Base-by-base conservation (phyloP, 2,888 invertebrate genomes). In the Sphecodes monilicornis region DNA sequence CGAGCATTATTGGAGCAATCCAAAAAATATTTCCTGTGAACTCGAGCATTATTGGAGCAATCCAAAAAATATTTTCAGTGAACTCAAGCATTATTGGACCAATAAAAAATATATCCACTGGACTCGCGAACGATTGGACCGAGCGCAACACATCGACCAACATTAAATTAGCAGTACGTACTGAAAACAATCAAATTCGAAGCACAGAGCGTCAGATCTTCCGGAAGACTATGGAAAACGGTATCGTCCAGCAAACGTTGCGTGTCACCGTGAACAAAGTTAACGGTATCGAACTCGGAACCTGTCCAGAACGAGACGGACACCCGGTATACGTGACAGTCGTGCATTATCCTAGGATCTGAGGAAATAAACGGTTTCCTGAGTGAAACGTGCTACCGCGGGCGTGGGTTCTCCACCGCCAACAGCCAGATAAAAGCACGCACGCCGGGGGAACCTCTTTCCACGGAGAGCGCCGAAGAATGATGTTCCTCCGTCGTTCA, bases 351-450 rank as follows among this genome's bases (percentile, higher is more conserved):
- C 90, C 86, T 71, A 76, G 86, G 85, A 90, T 90, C 90, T 86
- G 78, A 88, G 89, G 89, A 89, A 90, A 89, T 87, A 90, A 90
- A 91, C 90, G 88, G 90, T 90, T 91, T 90, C 90, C 88, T 88
- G 90, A 87, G 88, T 89, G 90, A 90, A 90, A 90, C 89, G 89
- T 84, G 89, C 84, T 76, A 80, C 73, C 22, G 84, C 82, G 76
- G 81, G 79, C 78, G 84, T 81, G 79, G 82, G 87, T 78, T 68
- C 85, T 78, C 80, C 78, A 69, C 76, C 76, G 26, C 16, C 57
- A 29, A 82, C 82, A 76, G 86, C 72, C 83, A 77, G 84, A 86
- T 84, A 77, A 87, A 88, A 80, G 57, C 83, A 79, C 69, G 76
- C 80, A 50, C 29, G 64, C 29, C 32, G 18, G 18, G 29, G 32